Evolutionary conservation across 2,888 invertebrate genomes (phyloP).

Genomic region (Lycia hirtaria): DNA sequence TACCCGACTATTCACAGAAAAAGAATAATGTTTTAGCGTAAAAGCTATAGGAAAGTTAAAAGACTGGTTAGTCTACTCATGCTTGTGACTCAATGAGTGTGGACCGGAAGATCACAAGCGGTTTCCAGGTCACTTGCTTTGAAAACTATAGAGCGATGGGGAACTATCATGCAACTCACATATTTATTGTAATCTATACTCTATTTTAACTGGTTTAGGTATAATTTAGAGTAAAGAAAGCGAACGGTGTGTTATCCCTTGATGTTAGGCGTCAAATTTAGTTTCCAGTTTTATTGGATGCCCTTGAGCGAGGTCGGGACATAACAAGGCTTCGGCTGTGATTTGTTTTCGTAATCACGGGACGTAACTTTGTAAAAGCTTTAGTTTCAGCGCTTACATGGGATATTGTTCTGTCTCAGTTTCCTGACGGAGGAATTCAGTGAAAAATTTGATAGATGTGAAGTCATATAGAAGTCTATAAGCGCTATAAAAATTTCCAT

Average conservation of each 20-base stretch:
- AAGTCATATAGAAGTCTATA: no score
- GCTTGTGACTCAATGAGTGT: constrained; percentile 10
- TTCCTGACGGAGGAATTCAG: no score
- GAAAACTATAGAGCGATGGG: constrained; percentile 6
- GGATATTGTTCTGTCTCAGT: no score
- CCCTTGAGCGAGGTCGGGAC: constrained; percentile 15
- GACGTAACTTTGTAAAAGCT: constrained; percentile 7
- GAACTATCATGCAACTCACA: background rate
- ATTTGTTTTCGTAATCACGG: constrained; percentile 18
- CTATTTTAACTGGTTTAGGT: background rate
- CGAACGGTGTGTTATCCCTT: background rate
- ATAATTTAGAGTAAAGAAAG: background rate
- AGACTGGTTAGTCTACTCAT: constrained; percentile 10
- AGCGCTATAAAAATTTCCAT: no score
- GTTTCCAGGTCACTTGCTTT: constrained; percentile 21
- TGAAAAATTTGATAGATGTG: no score
- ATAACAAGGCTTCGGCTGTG: constrained; percentile 14
- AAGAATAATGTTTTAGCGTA: background rate
- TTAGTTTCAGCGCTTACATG: background rate
- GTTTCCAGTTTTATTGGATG: constrained; percentile 18
- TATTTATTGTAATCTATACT: background rate
- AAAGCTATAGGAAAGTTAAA: background rate
- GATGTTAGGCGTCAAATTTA: constrained; percentile 1
- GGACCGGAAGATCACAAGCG: constrained; percentile 26
- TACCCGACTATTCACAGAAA: no score